Conservation (phyloP, 2,797 vertebrate species). For the Coregonus suidteri region DNA sequence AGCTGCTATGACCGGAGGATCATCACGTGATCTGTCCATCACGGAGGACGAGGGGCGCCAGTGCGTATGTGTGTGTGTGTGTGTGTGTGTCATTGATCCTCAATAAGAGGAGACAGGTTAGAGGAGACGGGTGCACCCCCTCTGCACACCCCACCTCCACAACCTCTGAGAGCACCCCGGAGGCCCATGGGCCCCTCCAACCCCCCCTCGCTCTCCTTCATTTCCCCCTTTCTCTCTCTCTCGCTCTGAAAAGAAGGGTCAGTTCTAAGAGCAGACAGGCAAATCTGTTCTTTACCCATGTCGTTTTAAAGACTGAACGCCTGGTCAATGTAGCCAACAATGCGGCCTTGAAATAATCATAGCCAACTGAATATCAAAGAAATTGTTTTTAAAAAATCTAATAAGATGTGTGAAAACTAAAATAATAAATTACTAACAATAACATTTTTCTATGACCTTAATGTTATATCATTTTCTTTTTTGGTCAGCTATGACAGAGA, state of each 20-base stretch:
- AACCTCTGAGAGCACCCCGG: slow-evolving; percentile 53
- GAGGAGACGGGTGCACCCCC: slow-evolving; percentile 26
- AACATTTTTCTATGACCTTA: not conserved
- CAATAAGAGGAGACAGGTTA: slow-evolving; percentile 44
- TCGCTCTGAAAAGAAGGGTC: slow-evolving; percentile 63
- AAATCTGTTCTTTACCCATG: slow-evolving; percentile 47
- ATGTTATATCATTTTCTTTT: not conserved
- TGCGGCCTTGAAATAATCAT: not conserved
- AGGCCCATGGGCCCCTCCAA: slow-evolving; percentile 44
- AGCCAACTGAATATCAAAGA: not conserved
- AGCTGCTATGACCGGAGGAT: slow-evolving; percentile 43
- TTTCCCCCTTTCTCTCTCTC: slow-evolving; percentile 25
- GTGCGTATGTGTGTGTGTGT: slow-evolving; percentile 8
- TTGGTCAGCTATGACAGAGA: not conserved
- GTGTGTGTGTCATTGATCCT: slow-evolving; percentile 22
- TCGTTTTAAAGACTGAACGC: slow-evolving; percentile 49
- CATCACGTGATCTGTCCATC: slow-evolving; percentile 5
- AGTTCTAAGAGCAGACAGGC: slow-evolving; percentile 66
- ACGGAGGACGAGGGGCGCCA: slow-evolving; percentile 35
- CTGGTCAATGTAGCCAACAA: slow-evolving; percentile 33
- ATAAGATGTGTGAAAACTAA: not conserved
- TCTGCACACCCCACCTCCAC: slow-evolving; percentile 8
- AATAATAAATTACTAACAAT: not conserved
- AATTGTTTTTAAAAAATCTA: not conserved
- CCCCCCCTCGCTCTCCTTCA: slow-evolving; percentile 34